Percentiles rank a stretch among this genome's conserved stretches.
Conservation (phyloP, 2,113 vertebrate genomes). For the Eudyptes chrysolophus region DNA sequence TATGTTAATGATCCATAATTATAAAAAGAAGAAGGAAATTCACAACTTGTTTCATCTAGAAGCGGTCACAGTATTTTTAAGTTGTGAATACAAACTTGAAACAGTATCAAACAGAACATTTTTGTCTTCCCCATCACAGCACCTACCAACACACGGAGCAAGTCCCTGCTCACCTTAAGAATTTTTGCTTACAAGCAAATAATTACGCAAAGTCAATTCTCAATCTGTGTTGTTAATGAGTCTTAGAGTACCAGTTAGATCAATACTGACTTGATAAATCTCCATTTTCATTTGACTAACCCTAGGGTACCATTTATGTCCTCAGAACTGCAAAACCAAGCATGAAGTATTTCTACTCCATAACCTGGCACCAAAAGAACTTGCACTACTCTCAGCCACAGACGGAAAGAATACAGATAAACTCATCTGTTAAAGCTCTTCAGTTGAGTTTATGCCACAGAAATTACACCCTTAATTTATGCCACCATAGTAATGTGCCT, state of each 20-base stretch:
- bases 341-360: not conserved
- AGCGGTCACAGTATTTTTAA: not conserved
- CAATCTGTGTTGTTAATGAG: conserved; percentile 39
- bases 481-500: not conserved
- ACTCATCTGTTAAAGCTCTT: not conserved
- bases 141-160: not conserved
- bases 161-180: conserved; percentile 9
- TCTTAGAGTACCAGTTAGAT: not conserved
- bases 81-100: not conserved
- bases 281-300: not conserved
- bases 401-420: not conserved
- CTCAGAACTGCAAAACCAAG: not conserved
- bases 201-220: conserved; percentile 33
- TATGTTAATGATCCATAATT: not conserved
- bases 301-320: not conserved
- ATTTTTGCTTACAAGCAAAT: conserved; percentile 24
- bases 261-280: conserved; percentile 21
- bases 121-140: not conserved
- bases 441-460: not conserved
- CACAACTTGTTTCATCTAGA: not conserved
- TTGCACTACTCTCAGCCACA: not conserved
- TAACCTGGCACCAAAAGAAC: not conserved
- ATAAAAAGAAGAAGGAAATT: not conserved
- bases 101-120: not conserved
- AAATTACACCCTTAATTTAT: not conserved